phyloP scores from a whole-genome alignment of 2,113 vertebrate species.

The Mormyrus lacerda region DNA sequence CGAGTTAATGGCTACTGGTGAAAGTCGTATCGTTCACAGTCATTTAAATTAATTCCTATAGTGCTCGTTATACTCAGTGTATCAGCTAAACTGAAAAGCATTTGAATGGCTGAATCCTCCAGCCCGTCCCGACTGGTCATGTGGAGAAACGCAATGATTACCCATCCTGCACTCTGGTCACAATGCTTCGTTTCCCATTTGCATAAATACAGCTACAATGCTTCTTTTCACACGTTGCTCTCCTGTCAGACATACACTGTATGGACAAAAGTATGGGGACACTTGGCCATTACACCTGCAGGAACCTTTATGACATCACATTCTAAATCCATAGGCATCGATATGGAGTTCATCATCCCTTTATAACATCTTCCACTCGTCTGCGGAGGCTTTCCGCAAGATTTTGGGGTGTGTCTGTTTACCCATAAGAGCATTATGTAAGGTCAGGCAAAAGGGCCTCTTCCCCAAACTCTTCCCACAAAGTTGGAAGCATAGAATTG shows the following conservation, averaged over 20 bases:
- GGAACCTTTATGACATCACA: background rate
- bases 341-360: no score
- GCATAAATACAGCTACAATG: background rate
- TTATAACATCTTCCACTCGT: no score
- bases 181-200: background rate
- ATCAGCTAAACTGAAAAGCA: background rate
- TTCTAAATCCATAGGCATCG: no score
- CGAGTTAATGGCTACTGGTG: background rate
- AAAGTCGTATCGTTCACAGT: background rate
- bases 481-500: no score
- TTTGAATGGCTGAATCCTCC: background rate
- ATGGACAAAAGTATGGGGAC: background rate
- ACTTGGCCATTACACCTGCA: background rate
- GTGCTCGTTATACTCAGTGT: background rate
- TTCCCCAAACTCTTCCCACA: no score
- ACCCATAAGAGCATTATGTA: no score
- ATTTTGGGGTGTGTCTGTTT: no score
- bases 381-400: no score
- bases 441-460: no score
- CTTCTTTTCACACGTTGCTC: background rate
- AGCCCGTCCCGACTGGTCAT: background rate
- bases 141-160: background rate
- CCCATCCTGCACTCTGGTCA: slow-evolving; percentile 1
- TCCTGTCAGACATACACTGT: background rate
- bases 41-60: background rate